phyloP scores from a whole-genome alignment of 2,888 invertebrate species.

The Hipparchia semele region DNA sequence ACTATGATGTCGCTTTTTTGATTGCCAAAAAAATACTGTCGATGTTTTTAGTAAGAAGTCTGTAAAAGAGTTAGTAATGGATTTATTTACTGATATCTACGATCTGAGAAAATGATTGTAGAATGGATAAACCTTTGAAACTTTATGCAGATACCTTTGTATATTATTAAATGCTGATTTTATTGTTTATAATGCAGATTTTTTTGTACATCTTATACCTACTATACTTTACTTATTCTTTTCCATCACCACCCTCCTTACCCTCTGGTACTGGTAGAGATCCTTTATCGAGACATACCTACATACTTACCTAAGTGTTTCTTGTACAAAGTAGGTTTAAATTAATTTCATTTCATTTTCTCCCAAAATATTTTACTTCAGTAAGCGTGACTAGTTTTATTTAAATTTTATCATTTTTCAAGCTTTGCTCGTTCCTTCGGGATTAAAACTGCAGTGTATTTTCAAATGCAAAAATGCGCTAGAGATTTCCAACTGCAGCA shows the following conservation, averaged over 20 bases:
- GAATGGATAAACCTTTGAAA: neutral
- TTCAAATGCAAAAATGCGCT: slow-evolving; percentile 39
- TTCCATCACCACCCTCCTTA: no score
- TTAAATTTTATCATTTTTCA: slow-evolving; percentile 12
- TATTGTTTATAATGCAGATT: neutral
- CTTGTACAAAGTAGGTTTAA: no score
- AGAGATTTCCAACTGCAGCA: slow-evolving; percentile 58
- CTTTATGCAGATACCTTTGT: neutral
- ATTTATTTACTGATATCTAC: neutral
- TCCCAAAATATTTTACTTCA: neutral
- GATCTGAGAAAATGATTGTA: neutral
- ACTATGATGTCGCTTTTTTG: neutral
- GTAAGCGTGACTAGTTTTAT: neutral
- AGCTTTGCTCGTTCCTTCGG: neutral
- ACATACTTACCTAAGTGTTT: no score
- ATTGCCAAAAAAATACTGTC: neutral
- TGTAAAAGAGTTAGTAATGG: neutral
- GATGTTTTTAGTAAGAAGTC: neutral
- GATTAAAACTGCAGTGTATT: slow-evolving; percentile 34
- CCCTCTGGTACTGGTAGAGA: no score
- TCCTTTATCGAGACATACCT: no score
- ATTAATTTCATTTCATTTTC: neutral
- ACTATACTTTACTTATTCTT: no score
- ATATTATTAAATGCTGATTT: neutral
- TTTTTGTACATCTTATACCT: no score